Evolutionary conservation across 2,113 vertebrate species (phyloP), one percentile per base, ranked within the genome.

Genomic region (Psittacara wagleri): DNA sequence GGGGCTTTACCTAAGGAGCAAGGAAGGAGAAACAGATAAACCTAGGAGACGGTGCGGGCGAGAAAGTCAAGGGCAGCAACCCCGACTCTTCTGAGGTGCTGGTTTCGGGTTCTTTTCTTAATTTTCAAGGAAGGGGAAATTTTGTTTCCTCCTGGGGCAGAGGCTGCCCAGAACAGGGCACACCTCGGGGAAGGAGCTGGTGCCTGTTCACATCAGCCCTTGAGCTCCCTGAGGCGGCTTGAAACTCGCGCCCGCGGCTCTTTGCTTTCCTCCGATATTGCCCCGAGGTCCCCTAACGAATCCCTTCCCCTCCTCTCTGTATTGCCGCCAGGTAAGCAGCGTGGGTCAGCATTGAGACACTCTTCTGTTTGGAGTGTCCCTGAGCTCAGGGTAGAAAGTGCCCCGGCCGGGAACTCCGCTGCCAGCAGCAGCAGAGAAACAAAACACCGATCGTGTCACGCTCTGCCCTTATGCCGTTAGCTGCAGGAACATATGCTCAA

Each of bases 401-500:
- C 3, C 37, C 61, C 7, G 46, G 49, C 43, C 51, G 54, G 74
- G 52, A 91, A 13, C 73, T 5, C 27, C 13, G 24, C 81, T 91
- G 81, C 68, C 75, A 75, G 48, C 89, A 80, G 64, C 69, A 46
- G 78, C 77, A 3, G 3, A 15, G 80, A 73, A 92, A 70, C 76
- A 57, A 11, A 94, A 80, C 91, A 39, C 86, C 27, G 66, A 9
- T 70, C 74, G 55, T 87, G 90, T 82, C 90, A 59, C 33, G 22
- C 51, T 94, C 75, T 95, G 94, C 95, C 95, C 96, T 72, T 94
- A 62, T 97, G 96, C 93, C 83, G 90, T 82, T 78, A 91, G 91
- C 89, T 91, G 90, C 90, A 86, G 66, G 59, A 95, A 91, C 93
- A 95, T 91, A 92, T 92, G 96, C 91, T 95, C 95, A 95, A 95